These are phyloP conservation scores for Eulimnadia texana DNA, from an alignment of 1,140 invertebrate genomes.

Conservation along the genomic window DNA sequence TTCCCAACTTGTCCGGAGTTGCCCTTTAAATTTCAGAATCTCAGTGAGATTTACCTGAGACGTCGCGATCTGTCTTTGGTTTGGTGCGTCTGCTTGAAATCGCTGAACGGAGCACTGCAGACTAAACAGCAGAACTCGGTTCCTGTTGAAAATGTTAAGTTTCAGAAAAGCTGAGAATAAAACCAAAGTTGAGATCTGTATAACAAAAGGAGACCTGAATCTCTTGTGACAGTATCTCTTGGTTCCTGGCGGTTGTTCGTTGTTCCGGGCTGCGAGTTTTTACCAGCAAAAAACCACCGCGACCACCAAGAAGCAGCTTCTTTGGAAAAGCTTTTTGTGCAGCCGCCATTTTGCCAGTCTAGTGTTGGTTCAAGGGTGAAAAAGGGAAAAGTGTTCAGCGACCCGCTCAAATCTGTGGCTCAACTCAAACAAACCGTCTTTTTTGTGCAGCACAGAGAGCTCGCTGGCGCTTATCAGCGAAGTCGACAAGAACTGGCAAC, in stretches of 20 bases:
- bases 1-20: too few species aligned
- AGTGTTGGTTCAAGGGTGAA: too few species aligned
- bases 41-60: not conserved
- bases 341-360: not conserved
- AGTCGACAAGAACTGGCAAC: not conserved
- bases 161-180: not conserved
- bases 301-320: not conserved
- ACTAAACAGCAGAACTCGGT: not conserved
- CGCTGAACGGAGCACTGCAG: not conserved
- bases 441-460: not conserved
- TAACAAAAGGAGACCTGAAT: not conserved
- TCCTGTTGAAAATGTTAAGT: not conserved
- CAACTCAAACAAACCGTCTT: not conserved
- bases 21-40: too few species aligned
- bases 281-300: not conserved
- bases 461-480: not conserved
- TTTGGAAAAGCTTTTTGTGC: not conserved
- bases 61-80: not conserved
- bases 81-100: not conserved
- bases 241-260: not conserved
- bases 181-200: too few species aligned
- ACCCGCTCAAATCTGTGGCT: too few species aligned
- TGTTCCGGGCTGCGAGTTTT: not conserved
- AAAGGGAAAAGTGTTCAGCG: too few species aligned
- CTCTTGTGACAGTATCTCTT: not conserved